Evolutionary conservation across 1,140 invertebrate genomes (phyloP).

Genomic region (Pseudoatta argentina): DNA sequence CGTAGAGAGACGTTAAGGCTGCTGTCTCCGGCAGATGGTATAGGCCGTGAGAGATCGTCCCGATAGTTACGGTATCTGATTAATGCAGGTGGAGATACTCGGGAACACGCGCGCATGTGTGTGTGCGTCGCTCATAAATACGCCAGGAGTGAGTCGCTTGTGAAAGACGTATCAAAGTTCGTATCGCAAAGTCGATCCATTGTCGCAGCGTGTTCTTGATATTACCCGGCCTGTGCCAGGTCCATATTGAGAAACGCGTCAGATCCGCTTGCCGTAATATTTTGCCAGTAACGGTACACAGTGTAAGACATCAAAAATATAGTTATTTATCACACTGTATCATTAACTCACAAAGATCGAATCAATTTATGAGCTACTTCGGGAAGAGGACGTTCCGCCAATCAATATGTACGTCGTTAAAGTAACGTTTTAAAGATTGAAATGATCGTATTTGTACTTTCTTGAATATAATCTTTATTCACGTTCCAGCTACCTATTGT

Average conservation of each 20-base stretch:
- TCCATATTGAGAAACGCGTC: constrained; percentile 31
- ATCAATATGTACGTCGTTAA: background rate
- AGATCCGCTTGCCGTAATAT: constrained; percentile 8
- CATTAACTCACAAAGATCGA: background rate
- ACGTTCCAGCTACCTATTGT: background rate
- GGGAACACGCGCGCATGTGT: constrained; percentile 24
- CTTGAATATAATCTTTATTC: background rate
- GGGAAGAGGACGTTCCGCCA: background rate
- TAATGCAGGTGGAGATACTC: constrained; percentile 75
- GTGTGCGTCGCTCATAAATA: constrained; percentile 21
- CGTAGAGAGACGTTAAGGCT: constrained; percentile 66
- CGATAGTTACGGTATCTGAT: constrained; percentile 82
- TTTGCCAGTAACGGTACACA: background rate
- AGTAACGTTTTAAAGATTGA: background rate
- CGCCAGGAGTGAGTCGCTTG: constrained; percentile 48
- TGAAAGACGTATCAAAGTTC: constrained; percentile 55
- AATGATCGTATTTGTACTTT: background rate
- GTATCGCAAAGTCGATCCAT: constrained; percentile 56
- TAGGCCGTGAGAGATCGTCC: constrained; percentile 67
- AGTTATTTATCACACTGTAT: background rate
- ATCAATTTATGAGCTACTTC: background rate
- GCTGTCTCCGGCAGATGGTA: constrained; percentile 72
- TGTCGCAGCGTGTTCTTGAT: constrained; percentile 40
- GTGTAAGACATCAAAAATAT: background rate
- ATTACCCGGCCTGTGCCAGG: constrained; percentile 26